Evolutionary conservation across 2,113 vertebrate species (phyloP).

Genomic region (Catharus minimus): DNA sequence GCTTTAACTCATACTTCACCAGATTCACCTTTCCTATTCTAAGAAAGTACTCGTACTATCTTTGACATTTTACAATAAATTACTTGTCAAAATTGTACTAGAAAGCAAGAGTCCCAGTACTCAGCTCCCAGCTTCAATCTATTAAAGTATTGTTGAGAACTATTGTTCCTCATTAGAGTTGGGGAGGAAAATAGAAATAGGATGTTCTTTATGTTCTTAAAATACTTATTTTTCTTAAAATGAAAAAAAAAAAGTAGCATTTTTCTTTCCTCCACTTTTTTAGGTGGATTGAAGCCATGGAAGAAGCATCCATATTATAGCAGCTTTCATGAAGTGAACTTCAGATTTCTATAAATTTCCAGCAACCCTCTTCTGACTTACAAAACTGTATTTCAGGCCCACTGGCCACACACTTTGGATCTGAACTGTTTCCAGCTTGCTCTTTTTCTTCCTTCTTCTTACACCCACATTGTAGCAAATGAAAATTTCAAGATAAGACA

Average conservation of each 20-base stretch:
- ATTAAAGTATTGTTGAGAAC: not conserved
- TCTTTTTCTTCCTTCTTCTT: constrained; percentile 5
- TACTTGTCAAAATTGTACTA: not conserved
- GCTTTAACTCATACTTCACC: not conserved
- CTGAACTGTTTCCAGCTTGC: constrained; percentile 8
- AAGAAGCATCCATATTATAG: constrained; percentile 95
- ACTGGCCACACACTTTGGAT: constrained; percentile 5
- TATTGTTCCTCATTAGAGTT: not conserved
- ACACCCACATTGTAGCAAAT: not conserved
- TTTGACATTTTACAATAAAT: not conserved
- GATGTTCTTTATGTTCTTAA: not conserved
- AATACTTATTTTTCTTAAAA: not conserved
- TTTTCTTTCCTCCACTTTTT: constrained; percentile 19
- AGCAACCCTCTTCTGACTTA: constrained; percentile 2
- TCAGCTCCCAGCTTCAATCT: not conserved
- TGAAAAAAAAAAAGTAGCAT: not conserved
- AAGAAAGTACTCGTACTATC: not conserved
- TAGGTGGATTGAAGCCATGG: constrained; percentile 95
- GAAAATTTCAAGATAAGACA: constrained; percentile 37
- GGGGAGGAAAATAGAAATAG: not conserved
- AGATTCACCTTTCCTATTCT: not conserved
- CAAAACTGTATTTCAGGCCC: constrained; percentile 30
- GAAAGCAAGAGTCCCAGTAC: not conserved
- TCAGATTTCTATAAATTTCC: constrained; percentile 18
- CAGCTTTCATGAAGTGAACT: constrained; percentile 62